A percentile compares a stretch with the other conserved stretches of the same genome.
Conservation (phyloP, 2,113 vertebrate genomes). For the Odontophorus gujanensis region DNA sequence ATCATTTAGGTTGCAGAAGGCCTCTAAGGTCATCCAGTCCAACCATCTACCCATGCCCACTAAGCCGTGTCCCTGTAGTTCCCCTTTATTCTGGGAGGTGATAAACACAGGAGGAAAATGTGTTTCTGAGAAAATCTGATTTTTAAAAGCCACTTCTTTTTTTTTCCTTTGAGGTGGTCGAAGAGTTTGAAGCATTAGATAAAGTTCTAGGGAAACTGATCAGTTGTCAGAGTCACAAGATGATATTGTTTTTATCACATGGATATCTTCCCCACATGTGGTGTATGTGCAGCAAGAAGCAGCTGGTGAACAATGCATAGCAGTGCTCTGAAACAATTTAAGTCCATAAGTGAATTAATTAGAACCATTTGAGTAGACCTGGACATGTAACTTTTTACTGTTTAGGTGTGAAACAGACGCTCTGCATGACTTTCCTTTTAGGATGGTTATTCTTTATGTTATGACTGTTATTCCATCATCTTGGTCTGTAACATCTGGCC, state of each 20-base stretch:
- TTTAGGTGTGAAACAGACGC: background rate
- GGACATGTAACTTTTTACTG: background rate
- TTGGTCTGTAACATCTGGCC: background rate
- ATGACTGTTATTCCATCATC: background rate
- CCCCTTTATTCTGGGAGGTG: background rate
- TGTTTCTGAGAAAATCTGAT: background rate
- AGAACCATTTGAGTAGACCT: background rate
- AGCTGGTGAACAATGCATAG: background rate
- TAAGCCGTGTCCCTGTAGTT: background rate
- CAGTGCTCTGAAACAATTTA: constrained; percentile 3
- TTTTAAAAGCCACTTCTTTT: background rate
- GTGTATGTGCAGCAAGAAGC: background rate
- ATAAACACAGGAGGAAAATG: background rate
- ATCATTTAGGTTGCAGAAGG: too few relatives aligned
- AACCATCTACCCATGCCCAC: too few relatives aligned
- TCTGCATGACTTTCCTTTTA: background rate
- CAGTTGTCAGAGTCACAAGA: background rate
- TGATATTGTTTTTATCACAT: background rate
- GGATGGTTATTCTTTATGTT: background rate
- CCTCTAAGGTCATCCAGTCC: too few relatives aligned
- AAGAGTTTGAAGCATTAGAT: background rate
- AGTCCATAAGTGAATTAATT: constrained; percentile 17
- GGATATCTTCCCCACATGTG: background rate
- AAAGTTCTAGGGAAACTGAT: background rate
- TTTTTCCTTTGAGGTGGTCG: background rate